Base-by-base conservation (phyloP, 1,140 invertebrate species). In the Drosophila murphyi region DNA sequence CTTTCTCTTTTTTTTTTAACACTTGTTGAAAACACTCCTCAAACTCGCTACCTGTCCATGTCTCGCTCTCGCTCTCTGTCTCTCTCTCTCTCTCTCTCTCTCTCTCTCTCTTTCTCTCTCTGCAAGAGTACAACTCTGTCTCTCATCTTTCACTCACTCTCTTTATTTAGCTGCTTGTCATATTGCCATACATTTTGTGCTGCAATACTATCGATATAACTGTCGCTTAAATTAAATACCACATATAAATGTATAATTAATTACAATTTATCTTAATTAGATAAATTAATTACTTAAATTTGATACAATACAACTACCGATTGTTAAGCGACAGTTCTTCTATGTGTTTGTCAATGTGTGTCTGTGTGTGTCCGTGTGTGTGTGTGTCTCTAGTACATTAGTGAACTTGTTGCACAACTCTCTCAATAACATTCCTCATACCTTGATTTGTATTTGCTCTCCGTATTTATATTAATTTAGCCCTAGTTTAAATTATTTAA, bases 121-220 rank as follows among this genome's bases (percentile, higher is more conserved):
- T 76, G 5, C 10, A 29, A 39, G 20, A 28, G 8, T 55, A 35
- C 8, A 7, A 35, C 12, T 37, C 28, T 61, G 5, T 50, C 28
- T 34, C 8, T 78, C 32, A 35, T 43, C 34, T 29, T 39, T 59
- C 35, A 39, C 20, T 45, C 34, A 35, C 28, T 47, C 8, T 67
- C 32, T 67, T 67, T 74, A 35, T 35, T 51, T 60, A 67, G 43
- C 59, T 74, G 64, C 64, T 69, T 72, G 61, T 50, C 48, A 32
- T 50, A 8, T 54, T 43, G 61, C 32, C 12, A 55, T 12, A 47
- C 47, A 50, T 31, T 31, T 50, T 48, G 45, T 48, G 20, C 2
- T 48, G 45, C 35, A 55, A 39, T 37, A 57, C 55, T 60, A 60
- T 60, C 57, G 43, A 47, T 48, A 39, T 32, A 32, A 51, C 50